Base-by-base conservation (phyloP, 2,113 vertebrate genomes). In the Bagarius yarrelli region DNA sequence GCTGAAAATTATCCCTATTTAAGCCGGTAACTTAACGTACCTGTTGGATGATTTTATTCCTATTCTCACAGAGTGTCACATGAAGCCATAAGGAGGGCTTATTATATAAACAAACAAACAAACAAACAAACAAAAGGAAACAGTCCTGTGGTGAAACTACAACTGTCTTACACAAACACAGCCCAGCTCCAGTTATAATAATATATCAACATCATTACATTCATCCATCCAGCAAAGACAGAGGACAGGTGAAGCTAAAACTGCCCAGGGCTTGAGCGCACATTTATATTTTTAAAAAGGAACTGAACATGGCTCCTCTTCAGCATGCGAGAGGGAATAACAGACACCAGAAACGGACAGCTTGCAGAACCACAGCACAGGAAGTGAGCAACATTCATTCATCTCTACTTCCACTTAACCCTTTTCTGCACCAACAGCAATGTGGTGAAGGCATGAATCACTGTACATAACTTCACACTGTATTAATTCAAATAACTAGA, bases 391-490 rank as follows among this genome's bases (percentile, higher is more conserved):
- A 78, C 78, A 81, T 70, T 47, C 11, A 70, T 79, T 83, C 76
- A 86, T 79, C 82, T 69, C 72, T 71, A 91, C 90, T 92, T 92
- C 91, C 91, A 88, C 90, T 91, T 91, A 87, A 89, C 81, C 85
- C 85, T 86, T n/a, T 86, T 81, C 78, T 83, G 80, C 67, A 57
- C 55, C 55, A 13, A 80, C 25, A 55, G 55, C 40, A 18, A 6
- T 23, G 50, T 21, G 12, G 19, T 63, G 27, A 47, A 52, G 25
- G 14, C 9, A 57, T 5, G 32, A 16, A 50, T 14, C 19, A 61
- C 14, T 44, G 0, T 76, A 64, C 16, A 64, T 4, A 2, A 40
- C 36, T 40, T 40, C 36, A 47, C 32, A 47, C 23, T 16, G 5
- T 4, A 47, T 47, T 47, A 8, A 3, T 19, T 50, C 13, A 27